Evolutionary conservation across 1,140 invertebrate species (phyloP), one percentile per base, ranked within the genome.

Genomic region (Xylocopa sonorina): DNA sequence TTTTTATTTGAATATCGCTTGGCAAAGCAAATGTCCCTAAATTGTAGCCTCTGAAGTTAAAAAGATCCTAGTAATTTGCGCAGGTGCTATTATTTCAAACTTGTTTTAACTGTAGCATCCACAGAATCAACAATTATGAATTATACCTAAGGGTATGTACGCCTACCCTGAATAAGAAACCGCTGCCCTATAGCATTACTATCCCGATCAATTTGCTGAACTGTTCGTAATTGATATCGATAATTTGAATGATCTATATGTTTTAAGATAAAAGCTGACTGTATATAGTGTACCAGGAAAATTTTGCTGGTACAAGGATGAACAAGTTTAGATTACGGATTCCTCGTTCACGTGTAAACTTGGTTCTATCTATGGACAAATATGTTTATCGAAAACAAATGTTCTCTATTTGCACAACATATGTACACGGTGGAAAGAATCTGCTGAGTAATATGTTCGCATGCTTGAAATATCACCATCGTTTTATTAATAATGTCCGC

Each of bases 331-430:
- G 21, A n/a, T n/a, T 60, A n/a, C 57, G 34, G 10, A n/a, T 34
- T 34, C 32, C 1, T n/a, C 57, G 21, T 34, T 60, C 57, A 6
- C 32, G 4, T n/a, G 32, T 60, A 60, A 34, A n/a, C 21, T n/a
- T n/a, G 18, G 21, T 34, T 34, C 12, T 34, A 34, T 34, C 10
- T 34, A 12, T 60, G 4, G 21, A 34, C 21, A 60, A 34, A 34
- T 60, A 60, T 34, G 1, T 60, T 60, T 60, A 60, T 21, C 18
- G 57, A 34, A 60, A 60, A 60, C 29, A 60, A 60, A 29, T n/a
- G 57, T 9, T 60, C 32, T n/a, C 21, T 60, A 34, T 60, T 60
- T 34, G 9, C 10, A 34, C 18, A 34, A 9, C 29, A 34, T 34
- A 34, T 34, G 14, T 34, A 60, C 9, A 4, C 21, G 21, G 16